phyloP scores from a whole-genome alignment of 2,888 invertebrate species.

The Euclidia mi region DNA sequence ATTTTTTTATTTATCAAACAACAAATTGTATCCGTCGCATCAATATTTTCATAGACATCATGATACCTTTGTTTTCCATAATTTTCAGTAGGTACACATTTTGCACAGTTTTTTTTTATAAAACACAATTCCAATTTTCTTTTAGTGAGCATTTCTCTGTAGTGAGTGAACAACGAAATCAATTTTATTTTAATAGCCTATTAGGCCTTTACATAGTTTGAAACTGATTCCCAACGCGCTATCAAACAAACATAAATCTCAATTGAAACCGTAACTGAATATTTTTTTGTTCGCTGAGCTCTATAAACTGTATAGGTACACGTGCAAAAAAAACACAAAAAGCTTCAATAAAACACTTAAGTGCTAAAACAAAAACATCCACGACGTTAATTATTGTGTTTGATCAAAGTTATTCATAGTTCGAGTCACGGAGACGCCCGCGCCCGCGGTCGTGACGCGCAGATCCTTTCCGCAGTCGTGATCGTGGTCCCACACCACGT shows the following conservation, averaged over 20 bases:
- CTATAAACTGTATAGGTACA: slow-evolving; percentile 5
- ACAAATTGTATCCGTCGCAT: neutral
- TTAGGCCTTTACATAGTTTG: slow-evolving; percentile 17
- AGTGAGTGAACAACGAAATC: slow-evolving; percentile 13
- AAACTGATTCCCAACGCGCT: slow-evolving; percentile 11
- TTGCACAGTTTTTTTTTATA: too few species aligned
- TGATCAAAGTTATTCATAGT: slow-evolving; percentile 41
- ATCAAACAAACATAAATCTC: slow-evolving; percentile 30
- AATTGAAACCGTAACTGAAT: slow-evolving; percentile 25
- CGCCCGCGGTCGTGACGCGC: slow-evolving; percentile 69
- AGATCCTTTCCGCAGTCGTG: slow-evolving; percentile 82
- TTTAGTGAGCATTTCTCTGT: neutral
- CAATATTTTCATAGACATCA: neutral
- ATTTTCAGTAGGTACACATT: neutral
- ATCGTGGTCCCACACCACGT: slow-evolving; percentile 50
- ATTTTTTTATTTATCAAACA: slow-evolving; percentile 2
- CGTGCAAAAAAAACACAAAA: slow-evolving; percentile 31
- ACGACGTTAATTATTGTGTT: slow-evolving; percentile 49
- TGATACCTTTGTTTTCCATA: neutral
- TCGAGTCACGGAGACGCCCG: slow-evolving; percentile 65
- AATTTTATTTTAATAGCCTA: slow-evolving; percentile 32
- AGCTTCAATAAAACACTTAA: slow-evolving; percentile 29
- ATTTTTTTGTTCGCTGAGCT: slow-evolving; percentile 22
- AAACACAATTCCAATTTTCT: neutral
- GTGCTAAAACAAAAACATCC: slow-evolving; percentile 46